These are phyloP conservation scores for Erythrocebus patas DNA, from an alignment of 2,113 vertebrate genomes.

Conservation along the genomic window DNA sequence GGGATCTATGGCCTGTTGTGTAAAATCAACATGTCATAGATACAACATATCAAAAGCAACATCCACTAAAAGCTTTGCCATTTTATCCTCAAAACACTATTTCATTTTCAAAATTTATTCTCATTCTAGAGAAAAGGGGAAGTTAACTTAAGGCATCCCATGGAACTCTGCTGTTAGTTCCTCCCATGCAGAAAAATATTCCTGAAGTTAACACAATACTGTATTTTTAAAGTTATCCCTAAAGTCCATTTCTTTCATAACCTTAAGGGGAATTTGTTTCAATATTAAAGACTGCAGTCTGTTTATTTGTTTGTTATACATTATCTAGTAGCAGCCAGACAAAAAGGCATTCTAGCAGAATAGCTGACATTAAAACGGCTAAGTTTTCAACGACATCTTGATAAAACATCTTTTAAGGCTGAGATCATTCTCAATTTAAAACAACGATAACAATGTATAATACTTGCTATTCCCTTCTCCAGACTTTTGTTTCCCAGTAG, in stretches of 20 bases:
- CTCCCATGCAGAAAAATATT: neutral
- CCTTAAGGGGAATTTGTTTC: neutral
- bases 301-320: conserved; percentile 1
- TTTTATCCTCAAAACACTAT: neutral
- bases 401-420: neutral
- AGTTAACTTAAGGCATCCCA: neutral
- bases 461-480: neutral
- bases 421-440: neutral
- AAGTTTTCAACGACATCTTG: neutral
- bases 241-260: conserved; percentile 1
- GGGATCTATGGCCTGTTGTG: neutral
- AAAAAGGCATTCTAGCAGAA: conserved; percentile 1
- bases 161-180: neutral
- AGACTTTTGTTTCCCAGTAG: neutral
- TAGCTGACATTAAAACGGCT: neutral
- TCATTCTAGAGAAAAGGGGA: neutral
- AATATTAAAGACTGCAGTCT: neutral
- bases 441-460: neutral
- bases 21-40: neutral
- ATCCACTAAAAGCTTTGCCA: neutral
- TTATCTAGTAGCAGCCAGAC: neutral
- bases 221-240: neutral
- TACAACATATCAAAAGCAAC: conserved; percentile 3
- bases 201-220: neutral
- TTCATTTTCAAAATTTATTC: conserved; percentile 32